Evolutionary conservation across 2,113 vertebrate genomes (phyloP), one percentile per base, ranked within the genome.

Genomic region (Silurus meridionalis): DNA sequence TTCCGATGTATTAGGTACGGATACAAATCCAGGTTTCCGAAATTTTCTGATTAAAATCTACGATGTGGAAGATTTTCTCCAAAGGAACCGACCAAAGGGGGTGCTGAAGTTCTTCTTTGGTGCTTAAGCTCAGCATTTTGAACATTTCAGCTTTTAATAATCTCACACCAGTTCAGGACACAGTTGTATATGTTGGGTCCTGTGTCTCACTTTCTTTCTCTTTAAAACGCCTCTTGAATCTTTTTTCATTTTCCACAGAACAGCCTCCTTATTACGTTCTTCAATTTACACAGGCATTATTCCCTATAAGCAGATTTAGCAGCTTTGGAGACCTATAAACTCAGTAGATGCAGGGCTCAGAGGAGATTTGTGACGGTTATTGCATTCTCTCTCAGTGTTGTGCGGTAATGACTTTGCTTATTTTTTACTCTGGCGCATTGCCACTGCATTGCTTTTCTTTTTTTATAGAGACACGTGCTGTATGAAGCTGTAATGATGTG

Each of bases 341-440:
- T 72, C 46, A 8, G 53, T 5, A 72, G 52, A 71, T 58, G 25
- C 17, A 8, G 0, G 52, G 67, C 82, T 72, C 37, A 14, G 80
- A 46, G 53, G 66, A 83, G 58, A 83, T 83, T 83, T 72, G 82
- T 72, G 67, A 69, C 14, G 17, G 66, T 83, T 83, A 69, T 71
- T 71, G 52, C 58, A 1, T 61, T 83, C 53, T 23, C 8, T 37
- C 82, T 83, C 82, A 37, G 52, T 46, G 11, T 64, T 25, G n/a
- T 87, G 77, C 74, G n/a, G 50, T 55, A 77, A 77, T 77, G 74
- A 53, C 74, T 53, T 52, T 10, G 13, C 19, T 52, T 75, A 52
- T 52, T 77, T 50, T 53, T 50, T 48, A 9, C 7, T 50, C 46
- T 48, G 8, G 46, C 4, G 4, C 69, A 50, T 10, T 74, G 71